Evolutionary conservation across 2,113 vertebrate genomes (phyloP), one percentile per base, ranked within the genome.

Genomic region (Calidris pugnax): DNA sequence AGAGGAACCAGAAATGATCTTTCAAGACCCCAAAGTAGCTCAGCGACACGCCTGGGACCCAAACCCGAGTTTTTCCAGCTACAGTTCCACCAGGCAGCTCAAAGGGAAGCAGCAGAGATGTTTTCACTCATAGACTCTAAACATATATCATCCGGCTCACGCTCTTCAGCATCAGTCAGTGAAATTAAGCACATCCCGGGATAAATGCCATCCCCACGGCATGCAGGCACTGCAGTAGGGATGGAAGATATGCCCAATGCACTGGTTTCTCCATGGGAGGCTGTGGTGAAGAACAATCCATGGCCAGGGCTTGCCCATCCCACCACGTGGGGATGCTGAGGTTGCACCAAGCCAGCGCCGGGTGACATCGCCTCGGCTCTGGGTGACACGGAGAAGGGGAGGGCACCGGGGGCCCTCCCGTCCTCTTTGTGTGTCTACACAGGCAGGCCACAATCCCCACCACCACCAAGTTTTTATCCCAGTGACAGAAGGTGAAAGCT

Each of bases 121-220:
- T 60, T 45, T 43, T 28, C 67, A 35, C 43, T 37, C 5, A 0
- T 2, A 4, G n/a, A 4, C n/a, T 20, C 32, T 48, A 14, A 59
- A 32, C 0, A 21, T 12, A 9, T 13, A 5, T 45, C 2, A 1
- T 39, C 51, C 50, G 55, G 24, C 28, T 50, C 41, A 18, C 0
- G 3, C 11, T 71, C 55, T 57, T 26, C 43, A 57, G 63, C 32
- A 26, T 22, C 43, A 8, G 17, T 4, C 32, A 21, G 35, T 9
- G 33, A 56, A 55, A n/a, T 24, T 3, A 60, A 12, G 22, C 10
- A 4, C 1, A 53, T 5, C 17, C 24, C 2, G 3, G 16, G n/a
- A n/a, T 10, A 27, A 57, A 53, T 3, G 8, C 47, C 5, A 30
- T 4, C 53, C 41, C 45, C 27, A 12, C 23, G 1, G 1, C 28